Base-by-base conservation (phyloP, 2,113 vertebrate species). In the Anhinga rufa region DNA sequence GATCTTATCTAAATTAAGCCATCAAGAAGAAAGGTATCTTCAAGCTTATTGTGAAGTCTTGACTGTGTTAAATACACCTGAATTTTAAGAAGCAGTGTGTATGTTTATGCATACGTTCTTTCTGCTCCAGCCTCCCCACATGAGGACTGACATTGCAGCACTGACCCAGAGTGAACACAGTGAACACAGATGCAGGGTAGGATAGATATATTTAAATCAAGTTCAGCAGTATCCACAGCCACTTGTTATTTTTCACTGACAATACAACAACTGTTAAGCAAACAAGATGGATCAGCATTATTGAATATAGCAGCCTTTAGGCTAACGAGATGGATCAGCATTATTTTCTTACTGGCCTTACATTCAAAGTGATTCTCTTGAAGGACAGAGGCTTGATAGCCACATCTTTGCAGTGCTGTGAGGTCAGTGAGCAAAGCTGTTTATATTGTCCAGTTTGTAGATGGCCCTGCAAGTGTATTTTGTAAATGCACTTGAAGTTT, bases 271-370 rank as follows among this genome's bases (percentile, higher is more conserved):
- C 69, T 4, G 3, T 76, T 90, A 92, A 65, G 38, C 55, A 92
- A 93, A 92, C 3, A 42, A 65, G 68, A 77, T 8, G 40, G 40
- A 70, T 94, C 92, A 93, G 68, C 82, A 79, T 66, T 94, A 82
- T 71, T 84, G 77, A 89, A 89, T 93, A 74, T 40, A 92, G 82
- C 51, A 91, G 72, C 69, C 88, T 95, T 94, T 66, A 93, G 76
- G 74, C 78, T 90, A 94, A 96, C 3, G 8, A 71, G 66, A 54
- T 69, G 48, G 26, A 69, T 93, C 93, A 94, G 80, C 82, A 74
- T 38, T 91, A 88, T 93, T 95, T 92, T 58, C 74, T 81, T 36
- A 80, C 49, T 88, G 44, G 49, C 12, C 76, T 19, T 58, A 60
- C 17, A 57, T 62, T 83, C 62, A 65, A 34, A 65, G 49, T 26